Percentiles rank a stretch among this genome's conserved stretches.
phyloP scores from a whole-genome alignment of 1,140 invertebrate species.

The Lepidurus apus region DNA sequence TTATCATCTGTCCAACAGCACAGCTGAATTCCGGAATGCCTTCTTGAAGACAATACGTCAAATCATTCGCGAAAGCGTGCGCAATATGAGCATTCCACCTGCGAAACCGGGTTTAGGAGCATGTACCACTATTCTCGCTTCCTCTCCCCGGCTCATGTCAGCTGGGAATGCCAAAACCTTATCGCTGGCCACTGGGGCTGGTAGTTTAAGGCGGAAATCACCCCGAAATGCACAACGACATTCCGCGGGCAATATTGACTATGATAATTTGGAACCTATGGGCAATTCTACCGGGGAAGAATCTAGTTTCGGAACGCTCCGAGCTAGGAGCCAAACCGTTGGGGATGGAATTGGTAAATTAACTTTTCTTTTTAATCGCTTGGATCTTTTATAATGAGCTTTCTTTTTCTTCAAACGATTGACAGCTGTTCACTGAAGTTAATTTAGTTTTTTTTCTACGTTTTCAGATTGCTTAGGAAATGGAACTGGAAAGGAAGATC shows the following conservation, averaged over 20 bases:
- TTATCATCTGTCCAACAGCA: conserved; percentile 93
- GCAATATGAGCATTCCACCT: conserved; percentile 88
- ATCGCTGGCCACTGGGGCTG: conserved; percentile 50
- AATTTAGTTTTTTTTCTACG: conserved; percentile 39
- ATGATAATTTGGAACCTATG: conserved; percentile 60
- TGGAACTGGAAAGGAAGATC: conserved; percentile 43
- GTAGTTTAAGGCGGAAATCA: conserved; percentile 59
- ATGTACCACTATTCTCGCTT: conserved; percentile 29
- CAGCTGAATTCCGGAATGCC: conserved; percentile 88
- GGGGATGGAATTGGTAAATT: conserved; percentile 68
- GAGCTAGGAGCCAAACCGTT: conserved; percentile 80
- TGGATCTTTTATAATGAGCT: conserved; percentile 38
- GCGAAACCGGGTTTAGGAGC: conserved; percentile 33
- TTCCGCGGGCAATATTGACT: conserved; percentile 81
- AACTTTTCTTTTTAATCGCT: background rate
- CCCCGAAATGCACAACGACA: conserved; percentile 69
- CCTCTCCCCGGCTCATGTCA: conserved; percentile 38
- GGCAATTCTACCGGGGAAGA: conserved; percentile 35
- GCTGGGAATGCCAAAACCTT: conserved; percentile 51
- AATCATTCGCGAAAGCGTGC: conserved; percentile 89
- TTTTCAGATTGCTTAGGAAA: conserved; percentile 40
- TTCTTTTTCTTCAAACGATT: background rate
- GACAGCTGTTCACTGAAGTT: conserved; percentile 38
- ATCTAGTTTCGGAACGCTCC: conserved; percentile 51
- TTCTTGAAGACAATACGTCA: conserved; percentile 94